Percentiles rank a stretch among this genome's conserved stretches.
These are phyloP conservation scores for Xestia xanthographa DNA, from an alignment of 2,888 invertebrate species.

Conservation along the genomic window DNA sequence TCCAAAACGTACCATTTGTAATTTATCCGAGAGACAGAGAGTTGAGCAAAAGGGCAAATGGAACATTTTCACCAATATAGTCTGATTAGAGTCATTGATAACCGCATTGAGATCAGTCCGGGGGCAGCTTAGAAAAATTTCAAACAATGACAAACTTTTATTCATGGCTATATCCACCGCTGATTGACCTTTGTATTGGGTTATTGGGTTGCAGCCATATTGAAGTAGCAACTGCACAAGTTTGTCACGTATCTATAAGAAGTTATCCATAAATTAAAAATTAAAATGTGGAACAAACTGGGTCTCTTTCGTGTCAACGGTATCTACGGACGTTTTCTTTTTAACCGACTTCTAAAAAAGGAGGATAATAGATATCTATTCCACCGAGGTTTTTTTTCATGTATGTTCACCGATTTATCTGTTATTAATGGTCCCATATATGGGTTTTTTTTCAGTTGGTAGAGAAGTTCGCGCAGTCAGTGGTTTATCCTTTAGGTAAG, in stretches of 20 bases:
- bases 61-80: slow-evolving; percentile 82
- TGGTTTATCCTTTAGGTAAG: too few species aligned
- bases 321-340: too few species aligned
- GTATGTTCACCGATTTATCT: too few species aligned
- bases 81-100: slow-evolving; percentile 81
- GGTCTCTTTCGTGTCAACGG: background rate
- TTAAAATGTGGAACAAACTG: background rate
- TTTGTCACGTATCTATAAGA: slow-evolving; percentile 73
- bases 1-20: slow-evolving; percentile 74
- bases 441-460: too few species aligned
- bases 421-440: too few species aligned
- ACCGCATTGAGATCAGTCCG: slow-evolving; percentile 78
- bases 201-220: slow-evolving; percentile 75
- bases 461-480: too few species aligned
- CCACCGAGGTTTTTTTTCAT: too few species aligned
- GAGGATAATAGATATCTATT: too few species aligned
- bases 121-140: slow-evolving; percentile 78
- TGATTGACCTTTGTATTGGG: slow-evolving; percentile 78
- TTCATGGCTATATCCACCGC: slow-evolving; percentile 78
- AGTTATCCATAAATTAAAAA: background rate
- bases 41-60: slow-evolving; percentile 74
- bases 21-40: slow-evolving; percentile 69
- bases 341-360: too few species aligned
- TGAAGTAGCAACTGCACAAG: slow-evolving; percentile 79
- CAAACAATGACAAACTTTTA: slow-evolving; percentile 72